These are phyloP conservation scores for Lithobius niger DNA, from an alignment of 1,140 invertebrate genomes.

Conservation along the genomic window DNA sequence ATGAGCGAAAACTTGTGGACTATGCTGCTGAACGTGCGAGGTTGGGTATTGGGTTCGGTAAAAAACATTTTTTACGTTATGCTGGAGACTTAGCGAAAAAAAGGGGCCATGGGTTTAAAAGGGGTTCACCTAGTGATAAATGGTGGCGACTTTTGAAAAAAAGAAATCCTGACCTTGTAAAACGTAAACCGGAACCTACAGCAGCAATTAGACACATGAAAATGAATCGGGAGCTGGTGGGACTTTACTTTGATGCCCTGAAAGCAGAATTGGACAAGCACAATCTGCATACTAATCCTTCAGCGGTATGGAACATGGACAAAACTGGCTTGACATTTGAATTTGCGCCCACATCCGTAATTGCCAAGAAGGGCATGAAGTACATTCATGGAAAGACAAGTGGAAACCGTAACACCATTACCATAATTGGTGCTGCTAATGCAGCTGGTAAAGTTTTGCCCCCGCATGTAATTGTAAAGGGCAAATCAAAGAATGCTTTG, in stretches of 20 bases:
- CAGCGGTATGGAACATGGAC: no score
- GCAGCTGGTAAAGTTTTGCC: no score
- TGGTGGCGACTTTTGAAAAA: neutral
- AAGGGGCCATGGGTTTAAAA: neutral
- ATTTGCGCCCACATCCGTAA: no score
- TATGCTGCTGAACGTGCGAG: neutral
- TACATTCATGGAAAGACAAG: no score
- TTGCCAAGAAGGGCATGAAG: no score
- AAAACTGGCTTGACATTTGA: no score
- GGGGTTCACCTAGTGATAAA: neutral
- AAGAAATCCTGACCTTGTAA: neutral
- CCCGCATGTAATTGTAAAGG: no score
- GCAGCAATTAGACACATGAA: neutral
- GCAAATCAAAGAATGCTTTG: no score
- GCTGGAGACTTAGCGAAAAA: slow-evolving; percentile 4
- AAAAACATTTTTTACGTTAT: neutral
- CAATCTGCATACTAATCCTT: no score
- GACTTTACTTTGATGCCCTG: neutral
- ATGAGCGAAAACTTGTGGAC: slow-evolving; percentile 1
- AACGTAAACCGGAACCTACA: neutral
- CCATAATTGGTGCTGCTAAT: no score
- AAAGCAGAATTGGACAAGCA: no score
- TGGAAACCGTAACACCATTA: no score
- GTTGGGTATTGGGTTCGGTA: slow-evolving; percentile 1
- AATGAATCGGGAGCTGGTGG: neutral